These are phyloP conservation scores for Circaetus cinerascens DNA, from an alignment of 2,113 vertebrate species.

Conservation along the genomic window DNA sequence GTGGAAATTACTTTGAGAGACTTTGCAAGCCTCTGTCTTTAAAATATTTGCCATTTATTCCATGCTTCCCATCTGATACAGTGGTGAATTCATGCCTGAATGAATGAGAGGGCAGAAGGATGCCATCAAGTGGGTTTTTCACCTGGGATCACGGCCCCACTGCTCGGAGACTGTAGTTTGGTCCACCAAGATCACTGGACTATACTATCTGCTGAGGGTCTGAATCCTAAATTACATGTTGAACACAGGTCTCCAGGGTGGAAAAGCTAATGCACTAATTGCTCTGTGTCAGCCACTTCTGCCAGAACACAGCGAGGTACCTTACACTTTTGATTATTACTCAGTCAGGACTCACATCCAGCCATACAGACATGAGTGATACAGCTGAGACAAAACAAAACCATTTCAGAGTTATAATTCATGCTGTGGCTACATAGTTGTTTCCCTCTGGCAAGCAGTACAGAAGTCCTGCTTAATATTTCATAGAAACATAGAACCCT, in stretches of 20 bases:
- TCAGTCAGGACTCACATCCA: not conserved
- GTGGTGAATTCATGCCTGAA: not conserved
- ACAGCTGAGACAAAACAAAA: not conserved
- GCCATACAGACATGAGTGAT: not conserved
- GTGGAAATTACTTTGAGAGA: not conserved
- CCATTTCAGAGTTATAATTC: not conserved
- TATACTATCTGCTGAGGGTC: not conserved
- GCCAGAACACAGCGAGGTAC: not conserved
- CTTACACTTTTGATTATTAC: not conserved
- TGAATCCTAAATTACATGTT: not conserved
- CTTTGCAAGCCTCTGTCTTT: not conserved
- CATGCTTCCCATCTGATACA: not conserved
- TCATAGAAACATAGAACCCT: not conserved
- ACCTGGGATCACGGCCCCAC: rapidly evolving
- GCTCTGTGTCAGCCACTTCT: not conserved
- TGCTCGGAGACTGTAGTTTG: not conserved
- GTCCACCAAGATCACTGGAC: not conserved
- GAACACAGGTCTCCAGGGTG: not conserved
- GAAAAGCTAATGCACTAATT: not conserved
- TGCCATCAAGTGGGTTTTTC: not conserved
- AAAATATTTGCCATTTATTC: not conserved
- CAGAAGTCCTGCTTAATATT: not conserved
- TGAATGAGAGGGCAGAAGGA: not conserved
- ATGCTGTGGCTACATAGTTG: not conserved
- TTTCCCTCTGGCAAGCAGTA: not conserved